phyloP scores from a whole-genome alignment of 2,797 vertebrate species.

The Botia almorhae region DNA sequence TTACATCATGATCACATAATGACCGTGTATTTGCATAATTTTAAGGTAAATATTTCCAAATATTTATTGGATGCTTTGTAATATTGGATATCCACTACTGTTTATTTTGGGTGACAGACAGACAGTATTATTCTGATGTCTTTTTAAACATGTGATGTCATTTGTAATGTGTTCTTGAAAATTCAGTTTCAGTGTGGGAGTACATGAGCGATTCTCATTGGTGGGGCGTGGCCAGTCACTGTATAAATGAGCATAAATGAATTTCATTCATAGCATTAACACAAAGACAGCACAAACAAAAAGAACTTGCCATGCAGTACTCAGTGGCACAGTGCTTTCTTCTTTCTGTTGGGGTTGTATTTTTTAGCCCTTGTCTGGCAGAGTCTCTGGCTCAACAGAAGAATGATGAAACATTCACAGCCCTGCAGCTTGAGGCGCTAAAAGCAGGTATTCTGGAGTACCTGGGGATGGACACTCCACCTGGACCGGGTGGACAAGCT shows the following conservation, averaged over 20 bases:
- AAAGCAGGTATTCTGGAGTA: conserved; percentile 80
- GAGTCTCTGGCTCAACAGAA: conserved; percentile 59
- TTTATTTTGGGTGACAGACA: background rate
- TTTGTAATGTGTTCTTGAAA: conserved; percentile 25
- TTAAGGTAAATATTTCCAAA: background rate
- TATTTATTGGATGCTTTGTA: background rate
- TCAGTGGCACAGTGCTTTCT: conserved; percentile 43
- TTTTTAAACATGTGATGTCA: background rate
- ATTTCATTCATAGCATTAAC: conserved; percentile 72
- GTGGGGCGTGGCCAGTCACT: conserved; percentile 74
- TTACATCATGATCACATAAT: background rate
- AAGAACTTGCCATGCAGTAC: conserved; percentile 66
- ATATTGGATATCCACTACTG: background rate
- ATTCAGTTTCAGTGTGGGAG: conserved; percentile 52
- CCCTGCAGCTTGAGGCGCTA: conserved; percentile 74
- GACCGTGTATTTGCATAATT: background rate
- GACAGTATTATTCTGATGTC: background rate
- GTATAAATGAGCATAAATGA: conserved; percentile 77
- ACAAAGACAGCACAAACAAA: conserved; percentile 58
- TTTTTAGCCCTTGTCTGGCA: conserved; percentile 51
- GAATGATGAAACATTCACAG: conserved; percentile 37
- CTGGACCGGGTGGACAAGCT: conserved; percentile 36
- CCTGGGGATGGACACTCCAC: conserved; percentile 70
- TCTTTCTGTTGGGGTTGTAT: conserved; percentile 53
- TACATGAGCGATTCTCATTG: conserved; percentile 64